Evolutionary conservation across 2,888 invertebrate species (phyloP).

Genomic region (Caenorhabditis zanzibari): DNA sequence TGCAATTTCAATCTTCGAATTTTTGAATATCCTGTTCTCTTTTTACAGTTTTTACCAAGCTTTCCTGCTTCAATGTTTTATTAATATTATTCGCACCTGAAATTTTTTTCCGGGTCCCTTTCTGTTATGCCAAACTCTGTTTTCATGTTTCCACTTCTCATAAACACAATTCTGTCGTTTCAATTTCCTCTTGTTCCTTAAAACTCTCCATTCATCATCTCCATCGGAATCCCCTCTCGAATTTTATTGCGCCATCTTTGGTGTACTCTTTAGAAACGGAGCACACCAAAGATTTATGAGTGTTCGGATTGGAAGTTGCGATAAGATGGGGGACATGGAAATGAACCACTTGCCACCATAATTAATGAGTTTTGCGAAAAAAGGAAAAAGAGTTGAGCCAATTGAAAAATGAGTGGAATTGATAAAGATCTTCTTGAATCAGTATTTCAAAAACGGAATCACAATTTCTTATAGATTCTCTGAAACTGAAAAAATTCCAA

Average conservation of each 20-base stretch:
- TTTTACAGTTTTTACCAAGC: too few relatives aligned
- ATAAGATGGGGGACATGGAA: slow-evolving; percentile 21
- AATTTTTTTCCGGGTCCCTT: too few relatives aligned
- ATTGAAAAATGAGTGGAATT: slow-evolving; percentile 34
- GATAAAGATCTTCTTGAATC: neutral
- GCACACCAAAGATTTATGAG: slow-evolving; percentile 35
- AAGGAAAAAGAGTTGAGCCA: neutral
- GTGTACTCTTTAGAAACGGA: neutral
- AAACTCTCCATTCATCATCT: slow-evolving; percentile 28
- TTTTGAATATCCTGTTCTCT: too few relatives aligned
- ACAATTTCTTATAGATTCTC: too few relatives aligned
- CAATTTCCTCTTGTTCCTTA: slow-evolving; percentile 4
- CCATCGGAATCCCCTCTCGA: slow-evolving; percentile 1
- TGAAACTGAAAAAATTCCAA: too few relatives aligned
- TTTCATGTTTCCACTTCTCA: too few relatives aligned
- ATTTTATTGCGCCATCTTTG: slow-evolving; percentile 40
- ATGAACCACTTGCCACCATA: slow-evolving; percentile 13
- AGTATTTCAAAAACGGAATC: too few relatives aligned
- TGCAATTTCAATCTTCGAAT: too few relatives aligned
- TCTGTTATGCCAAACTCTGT: too few relatives aligned
- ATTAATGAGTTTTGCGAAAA: slow-evolving; percentile 40
- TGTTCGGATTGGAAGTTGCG: slow-evolving; percentile 25
- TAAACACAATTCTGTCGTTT: slow-evolving; percentile 8
- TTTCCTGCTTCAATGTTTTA: too few relatives aligned
- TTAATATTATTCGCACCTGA: too few relatives aligned